These are phyloP conservation scores for Orchestia grillus DNA, from an alignment of 1,140 invertebrate species.

Conservation along the genomic window DNA sequence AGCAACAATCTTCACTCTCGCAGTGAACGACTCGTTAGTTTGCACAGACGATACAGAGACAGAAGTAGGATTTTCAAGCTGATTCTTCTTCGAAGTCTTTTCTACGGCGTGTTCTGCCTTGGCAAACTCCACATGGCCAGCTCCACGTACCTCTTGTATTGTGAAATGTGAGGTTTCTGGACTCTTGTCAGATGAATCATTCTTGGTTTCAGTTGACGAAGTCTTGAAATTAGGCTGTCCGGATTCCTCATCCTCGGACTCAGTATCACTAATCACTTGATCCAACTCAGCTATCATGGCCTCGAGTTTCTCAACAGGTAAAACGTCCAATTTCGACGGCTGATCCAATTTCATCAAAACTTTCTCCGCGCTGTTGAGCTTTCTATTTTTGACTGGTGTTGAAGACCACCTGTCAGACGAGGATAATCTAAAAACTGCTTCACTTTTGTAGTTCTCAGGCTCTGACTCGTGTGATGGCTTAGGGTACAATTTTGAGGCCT, in stretches of 20 bases:
- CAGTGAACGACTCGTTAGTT: conserved; percentile 22
- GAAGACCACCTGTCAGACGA: background rate
- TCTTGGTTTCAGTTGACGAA: background rate
- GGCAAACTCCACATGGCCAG: conserved; percentile 65
- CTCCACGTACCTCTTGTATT: conserved; percentile 62
- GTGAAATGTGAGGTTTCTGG: conserved; percentile 17
- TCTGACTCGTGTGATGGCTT: background rate
- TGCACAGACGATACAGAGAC: conserved; percentile 12
- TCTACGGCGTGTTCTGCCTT: conserved; percentile 54
- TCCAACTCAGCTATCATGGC: conserved; percentile 68
- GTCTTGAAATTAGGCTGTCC: background rate
- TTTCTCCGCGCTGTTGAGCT: conserved; percentile 37
- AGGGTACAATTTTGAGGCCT: background rate
- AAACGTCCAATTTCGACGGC: conserved; percentile 12
- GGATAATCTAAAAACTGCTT: conserved; percentile 12
- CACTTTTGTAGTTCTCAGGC: background rate
- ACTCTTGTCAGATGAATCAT: background rate
- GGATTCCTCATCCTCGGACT: background rate
- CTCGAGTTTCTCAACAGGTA: conserved; percentile 66
- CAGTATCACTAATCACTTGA: conserved; percentile 65
- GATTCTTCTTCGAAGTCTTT: background rate
- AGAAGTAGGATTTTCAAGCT: background rate
- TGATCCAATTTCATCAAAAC: background rate
- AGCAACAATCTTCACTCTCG: conserved; percentile 52
- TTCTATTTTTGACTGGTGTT: background rate